A percentile compares a stretch with the other conserved stretches of the same genome.
Evolutionary conservation across 1,140 invertebrate genomes (phyloP).

Genomic region (Onthophagus taurus): DNA sequence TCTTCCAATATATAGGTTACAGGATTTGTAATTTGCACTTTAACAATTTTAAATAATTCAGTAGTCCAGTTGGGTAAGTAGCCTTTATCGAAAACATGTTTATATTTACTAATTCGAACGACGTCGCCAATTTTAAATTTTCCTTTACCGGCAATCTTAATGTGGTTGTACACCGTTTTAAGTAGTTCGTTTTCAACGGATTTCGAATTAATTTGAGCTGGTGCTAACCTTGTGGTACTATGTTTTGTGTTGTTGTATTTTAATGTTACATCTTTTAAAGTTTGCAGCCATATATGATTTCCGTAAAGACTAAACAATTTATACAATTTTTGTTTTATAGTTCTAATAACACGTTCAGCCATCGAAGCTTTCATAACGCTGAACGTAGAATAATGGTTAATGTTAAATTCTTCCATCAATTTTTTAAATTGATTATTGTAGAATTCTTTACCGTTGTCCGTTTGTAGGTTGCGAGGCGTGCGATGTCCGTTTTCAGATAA

Average conservation of each 20-base stretch:
- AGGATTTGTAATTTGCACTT: constrained; percentile 24
- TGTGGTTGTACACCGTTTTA: constrained; percentile 9
- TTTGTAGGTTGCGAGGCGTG: constrained; percentile 24
- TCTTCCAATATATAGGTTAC: constrained; percentile 23
- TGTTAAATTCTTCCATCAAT: constrained; percentile 27
- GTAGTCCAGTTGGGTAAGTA: constrained; percentile 29
- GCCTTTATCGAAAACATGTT: constrained; percentile 28
- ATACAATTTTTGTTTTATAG: constrained; percentile 26
- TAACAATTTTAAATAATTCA: constrained; percentile 29
- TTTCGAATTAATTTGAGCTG: constrained; percentile 7
- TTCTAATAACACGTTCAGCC: constrained; percentile 38
- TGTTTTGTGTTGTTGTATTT: constrained; percentile 18
- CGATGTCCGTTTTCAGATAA: no score
- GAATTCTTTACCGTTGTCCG: constrained; percentile 34
- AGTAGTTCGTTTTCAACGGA: constrained; percentile 10
- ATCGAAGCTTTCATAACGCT: constrained; percentile 35
- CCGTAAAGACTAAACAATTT: constrained; percentile 8
- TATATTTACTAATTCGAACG: constrained; percentile 19
- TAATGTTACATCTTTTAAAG: constrained; percentile 4
- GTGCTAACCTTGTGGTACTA: constrained; percentile 15
- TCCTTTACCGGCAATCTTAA: constrained; percentile 5
- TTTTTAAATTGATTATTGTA: constrained; percentile 26
- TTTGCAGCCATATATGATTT: constrained; percentile 8
- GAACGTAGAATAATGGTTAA: constrained; percentile 35
- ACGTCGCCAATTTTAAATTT: constrained; percentile 16